Evolutionary conservation across 2,888 invertebrate genomes (phyloP), one percentile per base, ranked within the genome.

Genomic region (Temnothorax ravouxi): DNA sequence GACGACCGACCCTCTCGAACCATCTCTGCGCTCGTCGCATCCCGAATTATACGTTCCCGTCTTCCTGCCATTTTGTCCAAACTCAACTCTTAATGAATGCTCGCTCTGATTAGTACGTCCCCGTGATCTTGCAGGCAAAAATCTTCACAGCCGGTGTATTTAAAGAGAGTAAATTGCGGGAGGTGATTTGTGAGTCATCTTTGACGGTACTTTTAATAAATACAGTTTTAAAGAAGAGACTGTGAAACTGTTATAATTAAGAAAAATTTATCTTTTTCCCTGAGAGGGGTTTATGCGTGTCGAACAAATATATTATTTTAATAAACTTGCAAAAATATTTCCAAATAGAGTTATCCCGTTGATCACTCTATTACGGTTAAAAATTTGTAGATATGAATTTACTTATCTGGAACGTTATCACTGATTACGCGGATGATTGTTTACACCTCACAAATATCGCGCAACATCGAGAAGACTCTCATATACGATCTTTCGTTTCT

Each of bases 1-100:
- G 79, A 84, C 87, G 86, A 85, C 72, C 87, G 85, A 84, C 79
- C 86, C 89, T 86, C 86, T 86, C 86, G 86, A 89, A 84, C 80
- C 80, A 84, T 81, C 88, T 80, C 74, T 50, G 38, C 74, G 38
- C 74, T 18, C 47, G 50, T 67, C 67, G 56, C 74, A 47, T 56
- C 62, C 54, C 67, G 34, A 62, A 67, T 29, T 29, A 29, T 54
- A 62, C 83, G 52, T 62, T 64, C 44, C n/a, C 64, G 64, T 56
- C 34, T 72, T 59, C 50, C 69, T 59, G 25, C 52, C 64, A 62
- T 76, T 84, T 82, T 52, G 75, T 84, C 56, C 59, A 59, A 56
- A 34, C 41, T 44, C 47, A 6, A 34, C 41, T 69, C 71, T 71
- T 79, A 79, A 79, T 56, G 56, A 71, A 79, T 21, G 79, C 59